These are phyloP conservation scores for Trissolcus brochymenae DNA, from an alignment of 2,888 invertebrate species.

Conservation along the genomic window DNA sequence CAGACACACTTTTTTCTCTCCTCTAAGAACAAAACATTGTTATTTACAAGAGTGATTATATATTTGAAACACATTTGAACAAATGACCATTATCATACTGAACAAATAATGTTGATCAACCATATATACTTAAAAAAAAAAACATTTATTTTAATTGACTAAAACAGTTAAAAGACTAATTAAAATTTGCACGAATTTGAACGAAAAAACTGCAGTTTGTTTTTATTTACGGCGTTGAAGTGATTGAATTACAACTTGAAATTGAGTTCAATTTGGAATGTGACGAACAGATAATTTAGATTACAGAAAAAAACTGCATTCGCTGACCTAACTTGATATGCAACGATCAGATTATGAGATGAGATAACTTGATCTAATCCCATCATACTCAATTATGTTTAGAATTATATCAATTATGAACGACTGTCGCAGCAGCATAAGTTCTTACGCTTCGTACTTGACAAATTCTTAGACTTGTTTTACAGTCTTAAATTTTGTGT, in stretches of 20 bases:
- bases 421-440: background rate
- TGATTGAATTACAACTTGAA: background rate
- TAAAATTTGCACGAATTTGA: background rate
- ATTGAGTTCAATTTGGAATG: background rate
- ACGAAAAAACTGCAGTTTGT: background rate
- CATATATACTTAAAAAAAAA: no score
- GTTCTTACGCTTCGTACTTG: no score
- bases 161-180: no score
- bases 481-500: background rate
- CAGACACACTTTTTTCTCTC: no score
- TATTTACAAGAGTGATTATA: no score
- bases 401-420: slow-evolving; percentile 6
- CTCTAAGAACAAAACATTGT: no score
- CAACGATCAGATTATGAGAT: slow-evolving; percentile 32
- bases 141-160: no score
- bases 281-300: background rate
- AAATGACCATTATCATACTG: no score
- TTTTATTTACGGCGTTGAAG: background rate
- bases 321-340: slow-evolving; percentile 38
- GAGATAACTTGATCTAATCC: slow-evolving; percentile 32
- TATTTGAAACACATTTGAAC: no score
- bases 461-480: background rate
- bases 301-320: background rate
- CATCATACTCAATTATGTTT: slow-evolving; percentile 19
- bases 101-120: no score